These are phyloP conservation scores for Drosophila nikananu DNA, from an alignment of 1,140 invertebrate species.

Conservation along the genomic window DNA sequence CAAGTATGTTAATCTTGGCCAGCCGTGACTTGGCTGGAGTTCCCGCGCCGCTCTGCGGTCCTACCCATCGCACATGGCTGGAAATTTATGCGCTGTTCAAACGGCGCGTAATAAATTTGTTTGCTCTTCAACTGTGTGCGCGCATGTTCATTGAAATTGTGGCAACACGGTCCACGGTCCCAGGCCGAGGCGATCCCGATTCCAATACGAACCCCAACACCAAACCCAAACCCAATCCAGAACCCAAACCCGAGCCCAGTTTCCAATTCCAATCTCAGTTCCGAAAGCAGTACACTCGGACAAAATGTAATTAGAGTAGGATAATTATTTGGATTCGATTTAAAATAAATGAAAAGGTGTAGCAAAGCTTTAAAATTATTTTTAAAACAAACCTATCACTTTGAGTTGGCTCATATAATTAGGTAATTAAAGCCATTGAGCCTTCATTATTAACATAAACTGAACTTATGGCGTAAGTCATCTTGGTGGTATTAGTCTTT, in stretches of 20 bases:
- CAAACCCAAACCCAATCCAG: slow-evolving; percentile 23
- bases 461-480: no score
- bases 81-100: slow-evolving; percentile 84
- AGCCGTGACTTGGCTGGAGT: slow-evolving; percentile 55
- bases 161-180: slow-evolving; percentile 18
- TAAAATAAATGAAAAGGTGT: no score
- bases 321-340: neutral
- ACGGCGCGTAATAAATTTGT: slow-evolving; percentile 84
- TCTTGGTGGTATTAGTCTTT: neutral
- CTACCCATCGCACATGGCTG: slow-evolving; percentile 34
- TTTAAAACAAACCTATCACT: no score
- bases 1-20: slow-evolving; percentile 77
- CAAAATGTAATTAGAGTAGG: neutral
- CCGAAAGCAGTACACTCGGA: slow-evolving; percentile 30
- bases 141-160: slow-evolving; percentile 81
- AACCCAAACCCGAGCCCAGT: slow-evolving; percentile 24
- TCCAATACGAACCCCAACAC: slow-evolving; percentile 31
- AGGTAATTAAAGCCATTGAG: no score
- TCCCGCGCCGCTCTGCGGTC: slow-evolving; percentile 2
- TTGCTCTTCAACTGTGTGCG: slow-evolving; percentile 82
- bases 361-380: neutral
- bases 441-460: neutral
- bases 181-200: slow-evolving; percentile 28
- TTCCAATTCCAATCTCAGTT: slow-evolving; percentile 40
- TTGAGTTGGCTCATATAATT: neutral